Conservation (phyloP, 2,888 invertebrate species). For the Calliphora vomitoria region DNA sequence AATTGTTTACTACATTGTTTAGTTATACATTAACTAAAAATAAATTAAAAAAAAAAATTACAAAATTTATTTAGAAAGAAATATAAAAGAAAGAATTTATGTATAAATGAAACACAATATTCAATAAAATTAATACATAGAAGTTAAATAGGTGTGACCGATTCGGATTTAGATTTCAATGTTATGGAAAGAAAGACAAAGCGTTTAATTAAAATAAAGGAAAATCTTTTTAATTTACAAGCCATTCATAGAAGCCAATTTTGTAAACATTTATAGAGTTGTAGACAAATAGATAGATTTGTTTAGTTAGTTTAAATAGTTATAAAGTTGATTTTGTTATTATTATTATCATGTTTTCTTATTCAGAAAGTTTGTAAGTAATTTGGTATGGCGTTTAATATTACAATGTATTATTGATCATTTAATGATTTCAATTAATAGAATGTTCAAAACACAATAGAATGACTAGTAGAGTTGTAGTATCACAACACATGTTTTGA, state of each 20-base stretch:
- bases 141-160: conserved; percentile 4
- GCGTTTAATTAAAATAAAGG: conserved; percentile 50
- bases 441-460: conserved; percentile 58
- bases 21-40: conserved; percentile 69
- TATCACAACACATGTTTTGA: conserved; percentile 56
- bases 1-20: conserved; percentile 57
- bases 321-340: background rate
- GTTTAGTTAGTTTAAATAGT: conserved; percentile 1
- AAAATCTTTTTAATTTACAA: conserved; percentile 42
- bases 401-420: conserved; percentile 66
- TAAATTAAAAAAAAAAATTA: conserved; percentile 47
- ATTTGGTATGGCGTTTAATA: conserved; percentile 64
- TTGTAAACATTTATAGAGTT: conserved; percentile 35
- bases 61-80: conserved; percentile 56
- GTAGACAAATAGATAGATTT: background rate
- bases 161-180: conserved; percentile 23
- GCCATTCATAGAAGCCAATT: conserved; percentile 61
- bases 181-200: conserved; percentile 72
- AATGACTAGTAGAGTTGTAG: conserved; percentile 61
- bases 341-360: background rate
- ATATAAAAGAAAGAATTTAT: conserved; percentile 59
- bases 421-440: conserved; percentile 70
- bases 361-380: background rate
- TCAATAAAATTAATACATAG: conserved; percentile 46
- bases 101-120: conserved; percentile 36